Evolutionary conservation across 2,113 vertebrate species (phyloP), one percentile per base, ranked within the genome.

Genomic region (Prinia subflava): DNA sequence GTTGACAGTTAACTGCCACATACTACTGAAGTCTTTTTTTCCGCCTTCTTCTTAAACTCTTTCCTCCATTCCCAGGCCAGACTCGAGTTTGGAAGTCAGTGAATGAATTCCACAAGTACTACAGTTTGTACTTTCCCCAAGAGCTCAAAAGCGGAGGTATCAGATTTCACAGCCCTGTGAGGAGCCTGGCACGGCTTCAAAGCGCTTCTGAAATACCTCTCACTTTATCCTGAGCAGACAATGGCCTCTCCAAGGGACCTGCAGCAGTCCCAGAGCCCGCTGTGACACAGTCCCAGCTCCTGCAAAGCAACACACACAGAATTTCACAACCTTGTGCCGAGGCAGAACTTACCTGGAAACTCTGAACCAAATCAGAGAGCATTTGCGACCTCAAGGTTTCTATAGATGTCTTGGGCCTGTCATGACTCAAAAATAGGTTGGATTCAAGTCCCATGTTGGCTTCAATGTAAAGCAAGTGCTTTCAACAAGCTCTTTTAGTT

Each of bases 41-140:
- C 39, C 11, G 47, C 35, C 50, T 56, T 73, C 89, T 87, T 85
- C 89, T 93, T 80, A 37, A 90, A 62, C 89, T 94, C 80, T 78
- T 64, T 92, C 85, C 94, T 94, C 94, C 53, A 39, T 95, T 97
- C 70, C 83, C 95, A 96, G 96, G 92, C 96, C 90, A 92, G 94
- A 83, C 79, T 96, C 52, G 62, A 96, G 92, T 93, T 94, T 98
- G 98, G 98, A 98, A 96, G 95, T 79, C 65, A 41, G 90, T 98
- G 97, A 98, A 98, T 98, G 98, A 98, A 98, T 98, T 97, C 96
- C 97, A 91, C 96, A 97, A 98, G 97, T 96, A 97, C 97, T 97
- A 93, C 95, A 39, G 84, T 97, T 97, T 97, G 96, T 96, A 94
- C 96, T 98, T 98, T 96, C 97, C 96, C 96, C 96, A 93, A 70